Evolutionary conservation across 2,113 vertebrate species (phyloP).

Genomic region (Nannobrachium achirus): DNA sequence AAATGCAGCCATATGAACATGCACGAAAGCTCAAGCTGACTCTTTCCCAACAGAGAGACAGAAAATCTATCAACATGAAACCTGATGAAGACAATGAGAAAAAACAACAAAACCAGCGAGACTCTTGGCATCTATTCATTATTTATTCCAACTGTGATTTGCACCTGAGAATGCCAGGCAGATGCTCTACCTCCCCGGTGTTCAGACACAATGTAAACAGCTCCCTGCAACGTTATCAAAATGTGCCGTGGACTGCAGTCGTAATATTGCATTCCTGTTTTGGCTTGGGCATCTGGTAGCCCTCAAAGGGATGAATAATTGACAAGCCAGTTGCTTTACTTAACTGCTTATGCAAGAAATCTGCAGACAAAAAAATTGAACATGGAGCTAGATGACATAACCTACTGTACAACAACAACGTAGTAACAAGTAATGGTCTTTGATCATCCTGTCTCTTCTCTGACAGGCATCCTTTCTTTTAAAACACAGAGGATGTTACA

Average conservation of each 20-base stretch:
- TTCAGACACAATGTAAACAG: constrained; percentile 2
- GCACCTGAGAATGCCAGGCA: not conserved
- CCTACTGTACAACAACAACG: not conserved
- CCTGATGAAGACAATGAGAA: constrained; percentile 32
- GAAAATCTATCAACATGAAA: constrained; percentile 48
- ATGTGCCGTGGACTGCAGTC: not conserved
- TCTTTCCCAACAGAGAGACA: constrained; percentile 31
- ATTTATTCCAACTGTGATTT: constrained; percentile 30
- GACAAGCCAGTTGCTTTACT: not conserved
- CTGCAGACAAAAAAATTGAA: not conserved
- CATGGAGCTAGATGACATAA: not conserved
- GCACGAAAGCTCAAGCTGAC: constrained; percentile 42
- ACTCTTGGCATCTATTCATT: constrained; percentile 41
- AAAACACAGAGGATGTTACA: too few relatives aligned
- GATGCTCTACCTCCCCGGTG: not conserved
- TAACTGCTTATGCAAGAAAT: not conserved
- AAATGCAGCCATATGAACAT: constrained; percentile 20
- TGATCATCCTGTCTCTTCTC: too few relatives aligned
- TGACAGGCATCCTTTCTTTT: too few relatives aligned
- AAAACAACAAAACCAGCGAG: constrained; percentile 27
- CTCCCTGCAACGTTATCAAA: not conserved
- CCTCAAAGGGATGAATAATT: not conserved
- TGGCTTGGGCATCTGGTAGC: not conserved
- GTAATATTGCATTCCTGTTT: not conserved
- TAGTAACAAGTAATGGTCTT: not conserved